These are phyloP conservation scores for Drosophila novamexicana DNA, from an alignment of 1,140 invertebrate genomes.

Conservation along the genomic window DNA sequence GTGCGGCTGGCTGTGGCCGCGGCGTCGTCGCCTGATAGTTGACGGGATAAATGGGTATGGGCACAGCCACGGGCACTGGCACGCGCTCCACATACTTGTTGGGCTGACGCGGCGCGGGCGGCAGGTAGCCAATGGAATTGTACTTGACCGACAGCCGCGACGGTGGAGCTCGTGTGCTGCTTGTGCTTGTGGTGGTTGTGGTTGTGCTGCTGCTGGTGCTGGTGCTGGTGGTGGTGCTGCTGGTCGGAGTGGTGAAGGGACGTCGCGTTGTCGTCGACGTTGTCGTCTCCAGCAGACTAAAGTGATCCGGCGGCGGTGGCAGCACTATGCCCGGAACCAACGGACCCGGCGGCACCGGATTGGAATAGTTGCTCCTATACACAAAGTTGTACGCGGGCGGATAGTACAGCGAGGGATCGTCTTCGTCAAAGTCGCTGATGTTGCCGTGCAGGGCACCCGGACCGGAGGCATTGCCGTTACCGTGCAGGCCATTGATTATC, in stretches of 20 bases:
- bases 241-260: conserved; percentile 55
- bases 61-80: conserved; percentile 73
- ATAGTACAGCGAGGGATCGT: conserved; percentile 95
- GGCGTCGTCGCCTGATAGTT: conserved; percentile 63
- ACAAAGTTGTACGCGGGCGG: conserved; percentile 95
- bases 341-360: conserved; percentile 91
- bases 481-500: conserved; percentile 69
- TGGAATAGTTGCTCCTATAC: conserved; percentile 91
- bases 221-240: conserved; percentile 21
- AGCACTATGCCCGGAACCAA: conserved; percentile 94
- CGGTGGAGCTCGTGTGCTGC: conserved; percentile 9
- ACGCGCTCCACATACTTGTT: conserved; percentile 70
- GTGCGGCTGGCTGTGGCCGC: conserved; percentile 15
- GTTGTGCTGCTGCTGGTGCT: conserved; percentile 17
- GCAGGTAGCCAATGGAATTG: conserved; percentile 55
- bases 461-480: conserved; percentile 33
- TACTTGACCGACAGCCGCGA: conserved; percentile 52
- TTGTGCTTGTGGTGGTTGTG: conserved; percentile 15
- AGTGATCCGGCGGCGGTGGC: conserved; percentile 94
- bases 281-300: conserved; percentile 84
- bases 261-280: conserved; percentile 66
- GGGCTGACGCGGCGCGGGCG: conserved; percentile 21
- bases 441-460: conserved; percentile 42
- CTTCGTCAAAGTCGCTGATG: conserved; percentile 90
- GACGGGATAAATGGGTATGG: conserved; percentile 74